A percentile compares a stretch with the other conserved stretches of the same genome.
These are phyloP conservation scores for Bombycilla garrulus DNA, from an alignment of 2,113 vertebrate genomes.

Conservation along the genomic window DNA sequence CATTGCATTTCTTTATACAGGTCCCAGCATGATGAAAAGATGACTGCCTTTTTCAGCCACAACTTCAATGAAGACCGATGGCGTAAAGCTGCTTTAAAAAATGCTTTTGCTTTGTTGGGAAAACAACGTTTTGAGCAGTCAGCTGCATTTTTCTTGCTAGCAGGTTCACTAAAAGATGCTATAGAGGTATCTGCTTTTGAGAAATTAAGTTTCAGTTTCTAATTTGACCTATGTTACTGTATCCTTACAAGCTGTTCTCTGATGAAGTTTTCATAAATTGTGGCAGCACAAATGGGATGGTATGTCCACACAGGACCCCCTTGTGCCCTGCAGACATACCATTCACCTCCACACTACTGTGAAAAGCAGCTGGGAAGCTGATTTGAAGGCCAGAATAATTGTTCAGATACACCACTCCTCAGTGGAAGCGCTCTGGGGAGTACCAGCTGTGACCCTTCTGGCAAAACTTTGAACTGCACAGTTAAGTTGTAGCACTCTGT, in stretches of 20 bases:
- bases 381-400: background rate
- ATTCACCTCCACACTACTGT: background rate
- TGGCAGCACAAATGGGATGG: background rate
- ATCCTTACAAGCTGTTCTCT: background rate
- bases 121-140: constrained; percentile 98
- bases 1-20: constrained; percentile 64
- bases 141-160: constrained; percentile 95
- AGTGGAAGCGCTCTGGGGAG: background rate
- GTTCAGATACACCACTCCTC: background rate
- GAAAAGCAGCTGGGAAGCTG: background rate
- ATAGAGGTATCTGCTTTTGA: constrained; percentile 83
- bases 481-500: background rate
- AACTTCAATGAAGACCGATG: constrained; percentile 97
- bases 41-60: constrained; percentile 98
- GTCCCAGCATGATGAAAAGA: constrained; percentile 96
- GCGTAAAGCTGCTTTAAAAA: constrained; percentile 97
- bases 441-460: background rate
- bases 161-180: constrained; percentile 96
- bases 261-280: background rate
- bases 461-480: background rate
- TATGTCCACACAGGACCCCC: background rate
- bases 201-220: background rate
- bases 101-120: constrained; percentile 95
- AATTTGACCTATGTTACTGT: background rate
- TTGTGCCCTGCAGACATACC: background rate